These are phyloP conservation scores for Pomacea canaliculata DNA, from an alignment of 2,888 invertebrate genomes.

Conservation along the genomic window DNA sequence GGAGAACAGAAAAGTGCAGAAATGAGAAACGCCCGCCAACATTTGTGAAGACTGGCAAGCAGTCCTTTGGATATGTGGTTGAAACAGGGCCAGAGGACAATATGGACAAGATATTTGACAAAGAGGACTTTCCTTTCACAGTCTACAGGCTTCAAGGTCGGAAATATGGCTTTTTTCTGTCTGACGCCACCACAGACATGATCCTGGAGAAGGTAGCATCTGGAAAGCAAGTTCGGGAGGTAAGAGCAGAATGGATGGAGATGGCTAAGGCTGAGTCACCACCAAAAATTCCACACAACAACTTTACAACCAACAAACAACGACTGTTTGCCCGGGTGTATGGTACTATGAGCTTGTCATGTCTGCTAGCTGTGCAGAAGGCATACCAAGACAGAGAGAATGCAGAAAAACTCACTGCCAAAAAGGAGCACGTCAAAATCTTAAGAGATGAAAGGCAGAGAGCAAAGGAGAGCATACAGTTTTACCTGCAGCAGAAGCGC, in stretches of 20 bases:
- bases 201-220: slow-evolving; percentile 59
- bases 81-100: slow-evolving; percentile 41
- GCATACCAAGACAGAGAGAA: slow-evolving; percentile 66
- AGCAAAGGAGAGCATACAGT: slow-evolving; percentile 58
- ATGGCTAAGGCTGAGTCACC: slow-evolving; percentile 14
- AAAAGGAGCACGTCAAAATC: slow-evolving; percentile 59
- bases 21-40: slow-evolving; percentile 38
- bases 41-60: slow-evolving; percentile 57
- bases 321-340: slow-evolving; percentile 59
- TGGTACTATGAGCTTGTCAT: slow-evolving; percentile 64
- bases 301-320: slow-evolving; percentile 51
- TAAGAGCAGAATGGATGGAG: slow-evolving; percentile 51
- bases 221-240: slow-evolving; percentile 60
- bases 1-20: slow-evolving; percentile 25
- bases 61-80: slow-evolving; percentile 65
- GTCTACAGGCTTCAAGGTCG: slow-evolving; percentile 57
- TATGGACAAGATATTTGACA: slow-evolving; percentile 34
- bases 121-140: slow-evolving; percentile 53
- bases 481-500: slow-evolving; percentile 60
- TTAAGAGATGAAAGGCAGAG: slow-evolving; percentile 60
- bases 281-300: slow-evolving; percentile 9
- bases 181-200: slow-evolving; percentile 64
- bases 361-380: slow-evolving; percentile 66
- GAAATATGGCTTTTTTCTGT: slow-evolving; percentile 47
- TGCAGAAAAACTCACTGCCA: slow-evolving; percentile 57